phyloP scores from a whole-genome alignment of 2,888 invertebrate genomes.

The Drosophila gaucha region DNA sequence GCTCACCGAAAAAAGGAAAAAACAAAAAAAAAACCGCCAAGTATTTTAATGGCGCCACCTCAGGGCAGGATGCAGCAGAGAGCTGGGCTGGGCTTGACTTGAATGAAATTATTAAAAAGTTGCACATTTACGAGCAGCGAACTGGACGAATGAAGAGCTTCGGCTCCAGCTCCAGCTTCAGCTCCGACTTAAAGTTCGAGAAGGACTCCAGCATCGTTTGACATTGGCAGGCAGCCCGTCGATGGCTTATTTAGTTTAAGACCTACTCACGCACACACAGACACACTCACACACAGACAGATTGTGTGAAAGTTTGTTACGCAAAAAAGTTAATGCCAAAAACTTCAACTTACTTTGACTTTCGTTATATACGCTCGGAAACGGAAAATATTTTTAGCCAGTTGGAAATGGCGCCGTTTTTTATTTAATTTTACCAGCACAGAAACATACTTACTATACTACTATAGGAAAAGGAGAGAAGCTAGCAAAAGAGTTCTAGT shows the following conservation, averaged over 20 bases:
- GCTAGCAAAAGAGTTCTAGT: no score
- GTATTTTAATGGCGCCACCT: conserved; percentile 21
- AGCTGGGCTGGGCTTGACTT: conserved; percentile 17
- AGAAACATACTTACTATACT: no score
- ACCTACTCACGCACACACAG: conserved; percentile 19
- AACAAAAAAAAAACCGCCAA: conserved; percentile 2
- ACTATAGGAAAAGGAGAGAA: no score
- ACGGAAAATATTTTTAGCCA: conserved; percentile 39
- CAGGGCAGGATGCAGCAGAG: background rate
- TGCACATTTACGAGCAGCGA: conserved; percentile 44
- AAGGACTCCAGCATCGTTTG: conserved; percentile 32
- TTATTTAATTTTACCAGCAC: conserved; percentile 4
- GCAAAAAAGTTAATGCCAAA: conserved; percentile 46
- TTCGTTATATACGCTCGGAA: conserved; percentile 37
- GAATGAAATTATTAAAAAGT: conserved; percentile 51
- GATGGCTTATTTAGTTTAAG: conserved; percentile 50
- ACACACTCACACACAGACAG: conserved; percentile 7
- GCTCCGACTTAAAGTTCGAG: conserved; percentile 24
- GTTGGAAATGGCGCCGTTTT: conserved; percentile 25
- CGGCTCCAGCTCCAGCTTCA: conserved; percentile 4
- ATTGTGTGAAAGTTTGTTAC: conserved; percentile 39
- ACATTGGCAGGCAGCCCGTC: conserved; percentile 43
- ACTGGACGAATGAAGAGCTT: conserved; percentile 18
- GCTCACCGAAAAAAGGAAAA: background rate
- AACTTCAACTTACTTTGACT: conserved; percentile 48